Percentiles rank a stretch among this genome's conserved stretches.
phyloP scores from a whole-genome alignment of 2,113 vertebrate genomes.

The Chroicocephalus ridibundus region DNA sequence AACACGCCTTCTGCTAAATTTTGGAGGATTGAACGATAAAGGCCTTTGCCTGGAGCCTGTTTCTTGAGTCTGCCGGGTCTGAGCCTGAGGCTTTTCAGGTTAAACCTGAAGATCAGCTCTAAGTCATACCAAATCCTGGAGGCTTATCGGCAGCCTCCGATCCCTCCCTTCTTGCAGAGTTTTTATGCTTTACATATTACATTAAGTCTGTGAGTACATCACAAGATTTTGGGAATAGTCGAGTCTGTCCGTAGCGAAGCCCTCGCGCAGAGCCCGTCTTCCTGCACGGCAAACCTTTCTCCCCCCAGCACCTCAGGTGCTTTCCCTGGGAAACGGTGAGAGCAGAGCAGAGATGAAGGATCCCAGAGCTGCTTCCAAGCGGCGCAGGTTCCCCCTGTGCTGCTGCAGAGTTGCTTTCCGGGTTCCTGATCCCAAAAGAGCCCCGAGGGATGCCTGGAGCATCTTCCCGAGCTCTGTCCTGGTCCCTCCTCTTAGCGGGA shows the following conservation, averaged over 20 bases:
- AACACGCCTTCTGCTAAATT: not conserved
- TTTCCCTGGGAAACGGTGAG: not conserved
- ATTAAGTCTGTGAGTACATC: not conserved
- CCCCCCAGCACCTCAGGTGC: not conserved
- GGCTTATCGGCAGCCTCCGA: not conserved
- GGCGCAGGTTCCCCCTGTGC: not conserved
- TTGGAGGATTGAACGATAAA: not conserved
- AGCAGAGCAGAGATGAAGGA: not conserved
- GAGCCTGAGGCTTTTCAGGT: not conserved
- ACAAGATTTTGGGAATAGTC: not conserved
- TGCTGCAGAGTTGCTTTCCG: not conserved
- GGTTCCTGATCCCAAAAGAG: not conserved
- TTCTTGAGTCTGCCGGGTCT: not conserved
- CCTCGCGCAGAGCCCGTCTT: not conserved
- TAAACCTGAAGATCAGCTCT: slow-evolving; percentile 8
- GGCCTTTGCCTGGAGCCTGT: not conserved
- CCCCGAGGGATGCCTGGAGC: not conserved
- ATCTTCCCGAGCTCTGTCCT: not conserved
- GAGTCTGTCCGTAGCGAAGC: not conserved
- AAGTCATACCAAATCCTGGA: not conserved
- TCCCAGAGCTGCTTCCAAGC: not conserved
- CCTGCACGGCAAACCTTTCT: not conserved
- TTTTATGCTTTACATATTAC: not conserved
- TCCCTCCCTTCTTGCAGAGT: not conserved
- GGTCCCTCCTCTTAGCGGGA: not conserved